phyloP scores from a whole-genome alignment of 2,888 invertebrate species.

The Caenorhabditis afra region DNA sequence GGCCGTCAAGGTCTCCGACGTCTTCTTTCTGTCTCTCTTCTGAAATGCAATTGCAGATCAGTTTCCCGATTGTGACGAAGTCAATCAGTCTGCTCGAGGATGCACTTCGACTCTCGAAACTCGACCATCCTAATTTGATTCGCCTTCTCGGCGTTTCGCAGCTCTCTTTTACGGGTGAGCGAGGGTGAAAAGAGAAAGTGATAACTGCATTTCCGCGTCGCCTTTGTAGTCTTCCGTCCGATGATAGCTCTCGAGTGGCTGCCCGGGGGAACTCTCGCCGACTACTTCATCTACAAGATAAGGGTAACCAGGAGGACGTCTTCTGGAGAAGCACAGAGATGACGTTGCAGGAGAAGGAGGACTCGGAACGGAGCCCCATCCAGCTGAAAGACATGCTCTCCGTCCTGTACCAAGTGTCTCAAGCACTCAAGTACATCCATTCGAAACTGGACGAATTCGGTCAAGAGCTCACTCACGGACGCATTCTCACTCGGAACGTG shows the following conservation, averaged over 20 bases:
- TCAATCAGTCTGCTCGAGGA: slow-evolving; percentile 78
- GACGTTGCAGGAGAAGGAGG: slow-evolving; percentile 72
- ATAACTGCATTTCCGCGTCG: not conserved
- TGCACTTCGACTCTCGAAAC: slow-evolving; percentile 73
- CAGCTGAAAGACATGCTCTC: slow-evolving; percentile 74
- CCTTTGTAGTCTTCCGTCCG: slow-evolving; percentile 74
- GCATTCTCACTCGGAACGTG: slow-evolving; percentile 77
- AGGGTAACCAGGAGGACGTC: slow-evolving; percentile 59
- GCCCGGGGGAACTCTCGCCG: slow-evolving; percentile 76
- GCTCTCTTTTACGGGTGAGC: slow-evolving; percentile 72
- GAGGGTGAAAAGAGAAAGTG: slow-evolving; percentile 12
- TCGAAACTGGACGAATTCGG: slow-evolving; percentile 69
- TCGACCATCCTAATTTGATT: slow-evolving; percentile 77
- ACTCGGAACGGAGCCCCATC: slow-evolving; percentile 68
- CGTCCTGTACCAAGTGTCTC: slow-evolving; percentile 63
- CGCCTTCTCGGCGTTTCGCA: slow-evolving; percentile 74
- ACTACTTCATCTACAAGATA: slow-evolving; percentile 76
- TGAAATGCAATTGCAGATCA: slow-evolving; percentile 65
- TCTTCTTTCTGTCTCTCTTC: slow-evolving; percentile 3
- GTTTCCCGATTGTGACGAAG: slow-evolving; percentile 76
- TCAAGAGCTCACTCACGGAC: slow-evolving; percentile 77
- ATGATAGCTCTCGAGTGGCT: slow-evolving; percentile 80
- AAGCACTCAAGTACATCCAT: slow-evolving; percentile 77
- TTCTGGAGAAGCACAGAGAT: not conserved
- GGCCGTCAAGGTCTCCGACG: slow-evolving; percentile 77